Percentiles rank a stretch among this genome's conserved stretches.
phyloP scores from a whole-genome alignment of 2,797 vertebrate genomes.

The Phrynocephalus vlangalii region DNA sequence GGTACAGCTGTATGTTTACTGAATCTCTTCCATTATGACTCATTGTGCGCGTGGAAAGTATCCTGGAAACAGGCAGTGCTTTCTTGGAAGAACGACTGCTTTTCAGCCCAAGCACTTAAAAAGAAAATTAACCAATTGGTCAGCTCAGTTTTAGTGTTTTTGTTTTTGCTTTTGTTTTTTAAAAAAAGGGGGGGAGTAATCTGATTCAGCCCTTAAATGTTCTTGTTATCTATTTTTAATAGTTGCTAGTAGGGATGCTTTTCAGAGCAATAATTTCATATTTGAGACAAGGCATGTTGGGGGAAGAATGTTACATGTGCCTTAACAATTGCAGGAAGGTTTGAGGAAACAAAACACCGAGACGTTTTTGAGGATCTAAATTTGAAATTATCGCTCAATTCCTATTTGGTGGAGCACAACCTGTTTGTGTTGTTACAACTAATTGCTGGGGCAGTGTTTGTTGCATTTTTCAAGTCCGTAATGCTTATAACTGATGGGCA shows the following conservation, averaged over 20 bases:
- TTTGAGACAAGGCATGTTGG: slow-evolving; percentile 68
- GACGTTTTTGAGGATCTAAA: slow-evolving; percentile 72
- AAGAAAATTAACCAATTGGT: slow-evolving; percentile 87
- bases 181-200: slow-evolving; percentile 72
- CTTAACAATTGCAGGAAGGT: slow-evolving; percentile 73
- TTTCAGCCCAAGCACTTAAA: slow-evolving; percentile 85
- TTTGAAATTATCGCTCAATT: slow-evolving; percentile 67
- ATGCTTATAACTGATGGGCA: no score
- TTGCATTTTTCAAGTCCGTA: no score
- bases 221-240: slow-evolving; percentile 79
- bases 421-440: slow-evolving; percentile 50
- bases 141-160: slow-evolving; percentile 76
- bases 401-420: slow-evolving; percentile 58
- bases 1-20: slow-evolving; percentile 90
- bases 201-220: slow-evolving; percentile 78
- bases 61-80: slow-evolving; percentile 88
- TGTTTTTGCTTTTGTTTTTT: no score
- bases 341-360: slow-evolving; percentile 71
- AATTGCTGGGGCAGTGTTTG: background rate
- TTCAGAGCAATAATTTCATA: slow-evolving; percentile 73
- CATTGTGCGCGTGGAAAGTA: slow-evolving; percentile 88
- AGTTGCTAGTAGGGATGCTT: slow-evolving; percentile 75
- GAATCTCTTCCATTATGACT: slow-evolving; percentile 88
- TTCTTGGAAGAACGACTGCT: slow-evolving; percentile 88
- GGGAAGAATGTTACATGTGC: slow-evolving; percentile 42